Base-by-base conservation (phyloP, 1,140 invertebrate species). In the Palaemon carinicauda region DNA sequence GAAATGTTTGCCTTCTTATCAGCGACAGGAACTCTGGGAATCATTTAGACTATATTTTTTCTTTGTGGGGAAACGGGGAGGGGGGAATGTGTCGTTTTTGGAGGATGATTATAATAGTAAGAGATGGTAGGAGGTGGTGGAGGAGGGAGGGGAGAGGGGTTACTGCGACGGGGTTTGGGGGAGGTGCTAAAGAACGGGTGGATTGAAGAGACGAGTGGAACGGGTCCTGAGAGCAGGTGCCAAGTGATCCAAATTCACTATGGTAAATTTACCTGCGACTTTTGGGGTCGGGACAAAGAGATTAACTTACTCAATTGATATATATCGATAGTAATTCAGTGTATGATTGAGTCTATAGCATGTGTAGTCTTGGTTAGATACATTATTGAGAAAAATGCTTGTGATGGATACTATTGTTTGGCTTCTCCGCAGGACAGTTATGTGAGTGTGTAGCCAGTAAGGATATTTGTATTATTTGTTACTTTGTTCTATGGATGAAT, bases 401-500 rank as follows among this genome's bases (percentile, higher is more conserved):
- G 15, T 10, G 31, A 74, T 82, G 54, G 41, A 52, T 85, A 56
- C 82, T 79, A 69, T 85, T 79, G 24, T 85, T 29, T 85, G 82
- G 73, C 82, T 78, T 33, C 82, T 41, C 82, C 75, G 79, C 75
- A 79, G 82, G 82, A 85, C 82, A 85, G 82, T 85, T 85, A 85
- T 85, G 74, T 85, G 60, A 21, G 27, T 52, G n/a, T 21, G 82
- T 52, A 78, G 54, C 51, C 82, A 77, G 51, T 3, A 52, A 31
- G 53, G 19, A 15, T 85, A 50, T 52, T 4, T 0, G 33, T 19
- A 85, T 1, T 1, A 10, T 31, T 51, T 79, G 69, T 78, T 41
- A 10, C 33, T 4, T 10, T 0, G 19, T 15, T 80, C 41, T 3
- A 14, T 5, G 21, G 1, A 0, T 31, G 1, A 19, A 10, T 31